Percentiles rank a stretch among this genome's conserved stretches.
phyloP scores from a whole-genome alignment of 2,113 vertebrate species.

The Festucalex cinctus region DNA sequence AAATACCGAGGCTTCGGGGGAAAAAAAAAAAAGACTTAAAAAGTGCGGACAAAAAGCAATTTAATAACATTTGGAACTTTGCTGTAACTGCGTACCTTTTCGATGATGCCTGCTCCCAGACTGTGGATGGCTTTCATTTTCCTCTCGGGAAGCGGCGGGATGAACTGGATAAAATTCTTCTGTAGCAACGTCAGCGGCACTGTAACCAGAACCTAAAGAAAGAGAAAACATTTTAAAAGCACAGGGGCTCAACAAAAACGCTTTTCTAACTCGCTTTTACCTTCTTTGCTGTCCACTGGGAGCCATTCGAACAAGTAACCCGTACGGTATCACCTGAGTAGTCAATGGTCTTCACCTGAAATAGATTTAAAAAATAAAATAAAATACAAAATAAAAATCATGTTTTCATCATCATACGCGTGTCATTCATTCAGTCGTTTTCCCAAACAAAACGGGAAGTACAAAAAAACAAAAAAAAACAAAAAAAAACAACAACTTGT shows the following conservation, averaged over 20 bases:
- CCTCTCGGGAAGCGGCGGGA: slow-evolving; percentile 84
- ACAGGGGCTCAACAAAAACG: neutral
- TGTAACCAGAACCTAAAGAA: slow-evolving; percentile 84
- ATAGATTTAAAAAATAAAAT: neutral
- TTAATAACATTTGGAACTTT: too few species aligned
- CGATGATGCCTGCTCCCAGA: slow-evolving; percentile 90
- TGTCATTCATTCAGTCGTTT: too few species aligned
- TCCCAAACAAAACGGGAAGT: too few species aligned
- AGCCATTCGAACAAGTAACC: slow-evolving; percentile 78
- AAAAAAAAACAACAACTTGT: too few species aligned
- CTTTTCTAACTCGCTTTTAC: slow-evolving; percentile 51
- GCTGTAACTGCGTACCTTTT: slow-evolving; percentile 77
- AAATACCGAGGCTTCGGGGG: too few species aligned
- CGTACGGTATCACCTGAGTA: slow-evolving; percentile 86
- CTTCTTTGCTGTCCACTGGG: slow-evolving; percentile 85
- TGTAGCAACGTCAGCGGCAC: slow-evolving; percentile 89
- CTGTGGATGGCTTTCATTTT: slow-evolving; percentile 95
- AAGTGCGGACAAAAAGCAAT: neutral
- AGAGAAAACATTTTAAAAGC: neutral
- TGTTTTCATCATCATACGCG: too few species aligned
- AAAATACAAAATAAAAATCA: neutral
- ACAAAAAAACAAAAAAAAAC: too few species aligned
- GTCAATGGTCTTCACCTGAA: slow-evolving; percentile 80
- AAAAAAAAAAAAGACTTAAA: neutral
- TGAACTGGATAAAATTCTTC: slow-evolving; percentile 87